Conservation (phyloP, 2,113 vertebrate genomes). For the Myiopsitta monachus region DNA sequence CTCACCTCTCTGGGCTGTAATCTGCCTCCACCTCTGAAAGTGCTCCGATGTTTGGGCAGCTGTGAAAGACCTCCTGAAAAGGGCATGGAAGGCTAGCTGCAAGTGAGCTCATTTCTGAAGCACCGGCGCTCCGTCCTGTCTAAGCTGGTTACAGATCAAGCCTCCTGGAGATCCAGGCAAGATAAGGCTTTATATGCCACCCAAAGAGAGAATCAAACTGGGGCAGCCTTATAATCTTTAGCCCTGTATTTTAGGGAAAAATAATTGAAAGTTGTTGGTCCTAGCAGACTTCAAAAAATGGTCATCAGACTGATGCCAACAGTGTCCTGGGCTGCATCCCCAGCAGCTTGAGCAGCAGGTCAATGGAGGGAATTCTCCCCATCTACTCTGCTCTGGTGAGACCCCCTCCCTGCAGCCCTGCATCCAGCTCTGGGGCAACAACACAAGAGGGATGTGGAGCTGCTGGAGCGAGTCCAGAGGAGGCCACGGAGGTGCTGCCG, state of each 20-base stretch:
- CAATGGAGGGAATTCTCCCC: background rate
- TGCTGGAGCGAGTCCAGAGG: background rate
- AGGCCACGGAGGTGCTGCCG: rapidly evolving
- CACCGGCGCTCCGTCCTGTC: background rate
- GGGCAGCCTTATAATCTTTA: background rate
- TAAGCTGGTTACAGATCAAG: background rate
- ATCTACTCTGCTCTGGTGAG: background rate
- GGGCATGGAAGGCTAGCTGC: background rate
- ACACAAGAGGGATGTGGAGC: background rate
- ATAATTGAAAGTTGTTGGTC: background rate
- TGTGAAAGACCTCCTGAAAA: background rate
- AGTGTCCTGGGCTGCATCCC: background rate
- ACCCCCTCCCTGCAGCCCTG: background rate
- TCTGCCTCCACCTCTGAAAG: background rate
- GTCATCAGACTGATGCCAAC: background rate
- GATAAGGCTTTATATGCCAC: background rate
- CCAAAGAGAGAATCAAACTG: background rate
- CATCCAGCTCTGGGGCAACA: background rate
- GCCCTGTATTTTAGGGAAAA: background rate
- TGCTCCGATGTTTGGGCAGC: background rate
- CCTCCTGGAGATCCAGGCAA: background rate
- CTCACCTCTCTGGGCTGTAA: background rate
- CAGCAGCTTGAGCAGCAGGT: background rate
- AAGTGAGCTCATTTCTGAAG: background rate
- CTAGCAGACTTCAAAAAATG: background rate